These are phyloP conservation scores for Catocala fraxini DNA, from an alignment of 2,888 invertebrate genomes.

Conservation along the genomic window DNA sequence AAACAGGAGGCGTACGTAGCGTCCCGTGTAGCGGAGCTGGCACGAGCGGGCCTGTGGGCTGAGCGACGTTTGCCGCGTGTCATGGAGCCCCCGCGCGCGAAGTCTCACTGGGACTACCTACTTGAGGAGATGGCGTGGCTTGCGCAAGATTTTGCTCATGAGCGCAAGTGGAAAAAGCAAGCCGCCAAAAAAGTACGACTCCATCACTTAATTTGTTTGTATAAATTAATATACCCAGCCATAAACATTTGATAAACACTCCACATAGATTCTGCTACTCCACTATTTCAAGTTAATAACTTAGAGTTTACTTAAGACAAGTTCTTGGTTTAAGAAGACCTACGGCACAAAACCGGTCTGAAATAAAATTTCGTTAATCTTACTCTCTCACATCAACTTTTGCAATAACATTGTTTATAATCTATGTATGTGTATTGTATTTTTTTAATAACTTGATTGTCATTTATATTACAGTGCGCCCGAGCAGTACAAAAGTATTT, in stretches of 20 bases:
- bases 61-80: conserved; percentile 96
- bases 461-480: conserved; percentile 88
- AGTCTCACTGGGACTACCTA: conserved; percentile 99
- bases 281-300: no score
- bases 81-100: conserved; percentile 95
- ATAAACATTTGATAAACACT: no score
- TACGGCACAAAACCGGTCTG: no score
- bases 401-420: no score
- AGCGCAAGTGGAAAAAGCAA: conserved; percentile 99
- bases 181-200: conserved; percentile 93
- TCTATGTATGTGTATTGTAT: background rate
- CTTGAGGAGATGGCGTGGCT: conserved; percentile 99
- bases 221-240: no score
- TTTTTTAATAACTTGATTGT: background rate
- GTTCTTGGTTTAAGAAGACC: no score
- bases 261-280: no score
- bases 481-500: conserved; percentile 97
- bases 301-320: no score
- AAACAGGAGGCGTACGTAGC: conserved; percentile 96
- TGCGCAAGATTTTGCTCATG: conserved; percentile 98
- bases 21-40: conserved; percentile 96
- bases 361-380: no score
- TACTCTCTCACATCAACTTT: no score
- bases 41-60: conserved; percentile 98
- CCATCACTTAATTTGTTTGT: no score